Conservation (phyloP, 2,113 vertebrate species). For the Lampris incognitus region DNA sequence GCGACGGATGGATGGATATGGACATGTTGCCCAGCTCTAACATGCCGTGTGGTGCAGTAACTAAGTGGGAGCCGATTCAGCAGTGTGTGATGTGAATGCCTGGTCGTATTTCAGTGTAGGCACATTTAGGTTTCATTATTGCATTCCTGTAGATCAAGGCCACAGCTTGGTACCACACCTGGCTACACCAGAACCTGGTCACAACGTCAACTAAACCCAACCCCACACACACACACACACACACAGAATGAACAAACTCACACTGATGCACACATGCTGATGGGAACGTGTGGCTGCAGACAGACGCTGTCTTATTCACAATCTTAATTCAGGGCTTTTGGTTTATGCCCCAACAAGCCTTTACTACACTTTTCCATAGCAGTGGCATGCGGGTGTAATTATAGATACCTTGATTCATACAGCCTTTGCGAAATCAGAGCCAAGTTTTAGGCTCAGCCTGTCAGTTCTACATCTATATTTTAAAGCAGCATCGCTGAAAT, state of each 20-base stretch:
- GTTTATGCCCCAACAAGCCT: neutral
- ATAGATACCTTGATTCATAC: neutral
- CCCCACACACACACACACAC: neutral
- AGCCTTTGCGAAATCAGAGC: neutral
- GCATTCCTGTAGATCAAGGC: conserved; percentile 16
- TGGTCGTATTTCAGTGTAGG: conserved; percentile 29
- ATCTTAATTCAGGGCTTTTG: neutral
- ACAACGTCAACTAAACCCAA: conserved; percentile 13
- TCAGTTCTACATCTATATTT: neutral
- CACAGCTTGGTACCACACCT: conserved; percentile 12
- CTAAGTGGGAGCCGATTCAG: conserved; percentile 4
- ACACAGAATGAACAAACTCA: neutral
- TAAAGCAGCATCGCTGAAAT: neutral
- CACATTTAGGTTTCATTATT: conserved; percentile 24
- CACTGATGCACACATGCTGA: neutral
- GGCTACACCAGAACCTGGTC: neutral
- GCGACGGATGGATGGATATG: too few species aligned
- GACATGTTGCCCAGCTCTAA: too few species aligned
- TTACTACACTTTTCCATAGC: neutral
- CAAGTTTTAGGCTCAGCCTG: neutral
- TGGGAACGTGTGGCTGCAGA: neutral
- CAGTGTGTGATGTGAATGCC: neutral
- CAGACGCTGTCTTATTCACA: neutral
- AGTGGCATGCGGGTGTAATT: neutral
- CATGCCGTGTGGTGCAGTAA: conserved; percentile 21